These are phyloP conservation scores for Papio anubis DNA, from an alignment of 2,113 vertebrate genomes.

Conservation along the genomic window DNA sequence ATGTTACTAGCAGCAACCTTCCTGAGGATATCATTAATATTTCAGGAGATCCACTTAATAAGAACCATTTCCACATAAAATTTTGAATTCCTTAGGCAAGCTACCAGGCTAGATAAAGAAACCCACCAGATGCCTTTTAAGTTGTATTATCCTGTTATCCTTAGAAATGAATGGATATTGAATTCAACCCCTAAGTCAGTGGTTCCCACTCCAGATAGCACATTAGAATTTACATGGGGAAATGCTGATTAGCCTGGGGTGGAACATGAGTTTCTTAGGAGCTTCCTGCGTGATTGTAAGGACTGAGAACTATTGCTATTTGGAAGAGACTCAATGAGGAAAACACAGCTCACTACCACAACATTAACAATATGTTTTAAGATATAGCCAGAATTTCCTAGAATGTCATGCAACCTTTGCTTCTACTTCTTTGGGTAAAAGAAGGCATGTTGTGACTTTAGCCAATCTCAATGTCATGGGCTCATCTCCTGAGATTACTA, in stretches of 20 bases:
- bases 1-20: not conserved
- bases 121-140: not conserved
- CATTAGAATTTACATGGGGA: not conserved
- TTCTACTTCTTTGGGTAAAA: not conserved
- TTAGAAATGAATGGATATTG: not conserved
- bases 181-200: not conserved
- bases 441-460: not conserved
- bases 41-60: slow-evolving; percentile 11
- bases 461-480: not conserved
- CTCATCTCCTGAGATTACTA: not conserved
- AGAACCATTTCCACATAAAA: slow-evolving; percentile 9
- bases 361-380: not conserved
- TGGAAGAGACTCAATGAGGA: not conserved
- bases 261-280: not conserved
- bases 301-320: not conserved
- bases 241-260: not conserved
- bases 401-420: not conserved
- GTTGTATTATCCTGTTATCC: not conserved
- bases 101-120: not conserved
- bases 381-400: not conserved
- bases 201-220: not conserved
- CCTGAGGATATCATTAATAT: slow-evolving; percentile 9
- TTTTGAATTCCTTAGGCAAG: slow-evolving; percentile 28
- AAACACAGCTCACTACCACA: not conserved
- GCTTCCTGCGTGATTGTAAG: not conserved